Evolutionary conservation across 64 coral and sea anemone genomes (phyloP).

Genomic region (Anthopleura sola): DNA sequence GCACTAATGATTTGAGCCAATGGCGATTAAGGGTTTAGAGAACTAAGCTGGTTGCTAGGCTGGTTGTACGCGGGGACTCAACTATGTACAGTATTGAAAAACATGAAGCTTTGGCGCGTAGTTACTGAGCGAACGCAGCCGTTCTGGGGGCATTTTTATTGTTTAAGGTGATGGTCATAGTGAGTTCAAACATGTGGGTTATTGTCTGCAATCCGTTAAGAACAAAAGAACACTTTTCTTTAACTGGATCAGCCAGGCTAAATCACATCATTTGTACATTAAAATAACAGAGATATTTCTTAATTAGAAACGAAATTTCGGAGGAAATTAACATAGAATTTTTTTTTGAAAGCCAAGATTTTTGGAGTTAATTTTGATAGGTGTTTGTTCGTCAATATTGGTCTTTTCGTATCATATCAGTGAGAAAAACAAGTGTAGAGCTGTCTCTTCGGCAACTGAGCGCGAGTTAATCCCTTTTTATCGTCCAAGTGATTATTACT

Average conservation of each 20-base stretch:
- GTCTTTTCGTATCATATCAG: not conserved
- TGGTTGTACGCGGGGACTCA: not conserved
- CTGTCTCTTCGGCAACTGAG: slow-evolving; percentile 1
- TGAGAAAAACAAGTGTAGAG: too few species aligned
- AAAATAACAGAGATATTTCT: not conserved
- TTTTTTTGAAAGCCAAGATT: not conserved
- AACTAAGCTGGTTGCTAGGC: not conserved
- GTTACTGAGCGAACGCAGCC: slow-evolving; percentile 36
- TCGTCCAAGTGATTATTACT: not conserved
- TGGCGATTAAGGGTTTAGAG: not conserved
- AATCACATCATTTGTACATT: not conserved
- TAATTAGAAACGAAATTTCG: not conserved
- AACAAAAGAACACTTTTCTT: slow-evolving; percentile 5
- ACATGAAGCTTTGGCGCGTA: not conserved
- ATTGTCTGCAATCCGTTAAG: not conserved
- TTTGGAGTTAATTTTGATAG: not conserved
- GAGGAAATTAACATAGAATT: not conserved
- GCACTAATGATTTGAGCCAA: not conserved
- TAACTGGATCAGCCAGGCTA: not conserved
- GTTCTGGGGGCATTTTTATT: slow-evolving; percentile 45
- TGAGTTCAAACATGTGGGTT: not conserved
- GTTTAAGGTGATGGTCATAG: slow-evolving; percentile 8
- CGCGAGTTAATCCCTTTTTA: not conserved
- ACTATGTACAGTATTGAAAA: not conserved
- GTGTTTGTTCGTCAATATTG: not conserved